Conservation (phyloP, 2,113 vertebrate genomes). For the Cinclus mexicanus region DNA sequence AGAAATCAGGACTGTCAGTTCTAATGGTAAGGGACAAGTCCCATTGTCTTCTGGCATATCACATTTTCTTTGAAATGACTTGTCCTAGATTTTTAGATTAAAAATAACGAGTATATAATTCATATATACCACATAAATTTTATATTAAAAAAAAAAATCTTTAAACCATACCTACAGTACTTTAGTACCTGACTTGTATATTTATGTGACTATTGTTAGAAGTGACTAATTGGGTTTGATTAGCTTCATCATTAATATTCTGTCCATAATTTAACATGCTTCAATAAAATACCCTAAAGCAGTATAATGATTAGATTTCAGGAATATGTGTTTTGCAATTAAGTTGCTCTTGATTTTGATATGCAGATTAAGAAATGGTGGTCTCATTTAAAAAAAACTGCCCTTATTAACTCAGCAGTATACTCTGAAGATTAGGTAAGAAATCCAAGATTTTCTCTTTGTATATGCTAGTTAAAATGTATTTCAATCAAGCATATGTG, state of each 20-base stretch:
- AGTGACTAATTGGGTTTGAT: conserved; percentile 89
- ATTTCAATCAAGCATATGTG: conserved; percentile 88
- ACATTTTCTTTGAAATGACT: conserved; percentile 65
- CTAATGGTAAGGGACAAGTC: conserved; percentile 39
- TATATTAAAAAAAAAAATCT: conserved; percentile 60
- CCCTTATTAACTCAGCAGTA: conserved; percentile 88
- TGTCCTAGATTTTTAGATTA: conserved; percentile 63
- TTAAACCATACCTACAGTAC: conserved; percentile 73
- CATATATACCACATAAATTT: conserved; percentile 74
- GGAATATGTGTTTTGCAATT: conserved; percentile 91
- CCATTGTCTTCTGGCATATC: conserved; percentile 37
- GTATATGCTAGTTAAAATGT: conserved; percentile 86
- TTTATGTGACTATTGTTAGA: conserved; percentile 90
- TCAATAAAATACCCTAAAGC: conserved; percentile 90
- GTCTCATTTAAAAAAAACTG: conserved; percentile 83
- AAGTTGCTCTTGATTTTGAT: conserved; percentile 89
- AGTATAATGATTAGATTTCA: conserved; percentile 89
- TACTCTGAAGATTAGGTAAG: conserved; percentile 85
- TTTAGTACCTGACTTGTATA: conserved; percentile 85
- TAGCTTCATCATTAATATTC: conserved; percentile 89
- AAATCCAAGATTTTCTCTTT: conserved; percentile 84
- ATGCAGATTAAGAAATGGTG: conserved; percentile 88
- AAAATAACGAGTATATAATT: conserved; percentile 70
- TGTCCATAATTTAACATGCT: conserved; percentile 89
- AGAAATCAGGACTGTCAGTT: conserved; percentile 21